Percentiles rank a stretch among this genome's conserved stretches.
phyloP scores from a whole-genome alignment of 2,113 vertebrate species.

The Sorex fumeus region DNA sequence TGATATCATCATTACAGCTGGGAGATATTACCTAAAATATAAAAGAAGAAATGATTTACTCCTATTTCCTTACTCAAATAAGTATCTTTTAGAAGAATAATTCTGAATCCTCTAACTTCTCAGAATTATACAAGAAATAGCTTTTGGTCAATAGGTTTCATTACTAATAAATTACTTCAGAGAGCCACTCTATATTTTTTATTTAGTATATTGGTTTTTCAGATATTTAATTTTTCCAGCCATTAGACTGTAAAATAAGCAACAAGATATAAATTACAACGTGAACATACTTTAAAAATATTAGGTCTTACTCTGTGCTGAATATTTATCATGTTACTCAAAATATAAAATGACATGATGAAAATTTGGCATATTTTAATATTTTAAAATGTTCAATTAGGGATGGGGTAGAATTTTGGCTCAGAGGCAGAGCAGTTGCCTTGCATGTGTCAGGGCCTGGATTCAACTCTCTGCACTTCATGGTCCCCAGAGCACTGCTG shows the following conservation, averaged over 20 bases:
- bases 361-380: not conserved
- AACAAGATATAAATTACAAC: slow-evolving; percentile 64
- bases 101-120: slow-evolving; percentile 11
- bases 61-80: slow-evolving; percentile 49
- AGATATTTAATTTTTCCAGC: slow-evolving; percentile 24
- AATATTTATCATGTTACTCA: slow-evolving; percentile 28
- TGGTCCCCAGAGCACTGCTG: too few species aligned
- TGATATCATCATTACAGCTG: slow-evolving; percentile 96
- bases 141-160: not conserved
- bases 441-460: too few species aligned
- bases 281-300: slow-evolving; percentile 50
- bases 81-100: slow-evolving; percentile 30
- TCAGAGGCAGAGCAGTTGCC: not conserved
- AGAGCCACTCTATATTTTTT: not conserved
- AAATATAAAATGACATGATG: slow-evolving; percentile 34
- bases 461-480: too few species aligned
- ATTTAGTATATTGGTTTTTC: slow-evolving; percentile 42
- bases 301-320: slow-evolving; percentile 41
- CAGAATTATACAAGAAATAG: slow-evolving; percentile 6
- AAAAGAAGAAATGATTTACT: slow-evolving; percentile 73
- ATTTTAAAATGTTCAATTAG: slow-evolving; percentile 9
- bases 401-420: slow-evolving; percentile 20
- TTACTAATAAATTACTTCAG: slow-evolving; percentile 52
- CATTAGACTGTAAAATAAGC: slow-evolving; percentile 28
- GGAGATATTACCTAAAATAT: slow-evolving; percentile 95